Evolutionary conservation across 2,113 vertebrate species (phyloP).

Genomic region (Misgurnus mizolepis): DNA sequence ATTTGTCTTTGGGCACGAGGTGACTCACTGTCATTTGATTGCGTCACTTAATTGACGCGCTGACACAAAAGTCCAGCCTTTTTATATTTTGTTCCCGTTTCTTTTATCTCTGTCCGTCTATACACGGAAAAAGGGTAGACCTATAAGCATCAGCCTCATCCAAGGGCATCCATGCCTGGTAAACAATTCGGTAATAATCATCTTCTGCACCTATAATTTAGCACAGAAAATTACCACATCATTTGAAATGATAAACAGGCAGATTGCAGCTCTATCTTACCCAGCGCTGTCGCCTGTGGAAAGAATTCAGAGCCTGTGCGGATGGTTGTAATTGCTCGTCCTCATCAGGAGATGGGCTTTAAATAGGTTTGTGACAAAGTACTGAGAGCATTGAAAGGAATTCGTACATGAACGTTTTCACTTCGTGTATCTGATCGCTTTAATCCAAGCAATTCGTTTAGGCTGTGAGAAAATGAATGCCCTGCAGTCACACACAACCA

Average conservation of each 20-base stretch:
- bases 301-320: neutral
- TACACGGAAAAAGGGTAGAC: neutral
- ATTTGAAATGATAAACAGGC: constrained; percentile 21
- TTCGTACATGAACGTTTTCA: neutral
- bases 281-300: neutral
- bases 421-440: constrained; percentile 7
- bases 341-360: constrained; percentile 27
- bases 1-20: neutral
- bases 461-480: neutral
- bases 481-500: neutral
- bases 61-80: neutral
- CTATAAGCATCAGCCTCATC: neutral
- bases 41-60: constrained; percentile 23
- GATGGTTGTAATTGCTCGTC: constrained; percentile 30
- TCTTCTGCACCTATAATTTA: constrained; percentile 25
- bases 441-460: constrained; percentile 14
- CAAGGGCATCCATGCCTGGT: neutral
- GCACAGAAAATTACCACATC: constrained; percentile 17
- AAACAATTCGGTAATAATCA: constrained; percentile 12
- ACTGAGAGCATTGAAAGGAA: neutral
- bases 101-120: neutral
- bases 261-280: constrained; percentile 1
- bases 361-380: constrained; percentile 24
- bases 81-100: neutral
- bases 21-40: constrained; percentile 6